Base-by-base conservation (phyloP, 2,797 vertebrate genomes). In the Halcyon badia region DNA sequence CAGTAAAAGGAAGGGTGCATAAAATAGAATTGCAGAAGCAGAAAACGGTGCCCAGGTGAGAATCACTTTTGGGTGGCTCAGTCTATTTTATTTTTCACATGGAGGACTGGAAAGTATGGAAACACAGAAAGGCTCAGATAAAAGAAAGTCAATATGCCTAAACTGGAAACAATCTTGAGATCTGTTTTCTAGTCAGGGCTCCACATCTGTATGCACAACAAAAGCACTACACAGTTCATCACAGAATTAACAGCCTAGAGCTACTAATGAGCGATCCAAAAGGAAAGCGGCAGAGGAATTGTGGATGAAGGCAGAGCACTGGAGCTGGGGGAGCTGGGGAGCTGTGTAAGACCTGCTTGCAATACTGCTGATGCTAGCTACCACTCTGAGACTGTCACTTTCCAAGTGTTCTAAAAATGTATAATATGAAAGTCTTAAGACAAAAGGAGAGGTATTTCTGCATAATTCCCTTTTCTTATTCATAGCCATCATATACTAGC, bases 291-390 rank as follows among this genome's bases (percentile, higher is more conserved):
- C 60, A 79, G 73, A 93, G 91, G 79, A 83, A 28, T 1, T 76
- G 72, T 61, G 80, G 85, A 80, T 1, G 21, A 86, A 70, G 51
- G 73, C 87, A 83, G 62, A 93, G 33, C 42, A 12, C n/a, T 61
- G 0, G 42, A 79, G 66, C 87, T 82, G 77, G 31, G 82, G 85
- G 83, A 95, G 48, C 58, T 93, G 77, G 66, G 78, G 91, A 93
- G 41, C 70, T 95, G 85, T 87, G 78, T 42, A 95, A 90, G 95
- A 96, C 91, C 88, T 95, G 93, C 93, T 84, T 89, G 86, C 70
- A 93, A 61, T 94, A 57, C 68, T 91, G 58, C 6, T 94, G 95
- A 90, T 57, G 0, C 30, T 35, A 17, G 75, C 81, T 89, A 89
- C 70, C 26, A 28, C 80, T 82, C 58, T 4, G 62, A 82, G 54